Evolutionary conservation across 2,797 vertebrate species (phyloP).

Genomic region (Loris lydekkerianus): DNA sequence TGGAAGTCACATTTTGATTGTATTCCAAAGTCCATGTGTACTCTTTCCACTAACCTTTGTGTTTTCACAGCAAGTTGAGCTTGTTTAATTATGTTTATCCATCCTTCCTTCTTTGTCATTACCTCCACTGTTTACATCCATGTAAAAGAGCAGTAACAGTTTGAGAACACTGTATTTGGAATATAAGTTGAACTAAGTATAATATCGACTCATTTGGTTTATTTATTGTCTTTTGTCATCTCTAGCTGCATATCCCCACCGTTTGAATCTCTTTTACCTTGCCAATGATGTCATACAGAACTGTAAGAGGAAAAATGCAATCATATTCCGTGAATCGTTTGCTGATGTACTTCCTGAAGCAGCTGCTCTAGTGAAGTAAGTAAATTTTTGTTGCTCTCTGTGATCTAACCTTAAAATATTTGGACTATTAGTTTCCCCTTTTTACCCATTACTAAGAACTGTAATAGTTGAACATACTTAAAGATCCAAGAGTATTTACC

Average conservation of each 20-base stretch:
- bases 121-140: not conserved
- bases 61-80: constrained; percentile 14
- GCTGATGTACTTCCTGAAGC: constrained; percentile 96
- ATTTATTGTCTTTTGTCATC: constrained; percentile 61
- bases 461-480: not conserved
- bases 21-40: not conserved
- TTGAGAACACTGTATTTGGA: constrained; percentile 26
- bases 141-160: not conserved
- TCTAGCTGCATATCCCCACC: constrained; percentile 95
- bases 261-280: constrained; percentile 98
- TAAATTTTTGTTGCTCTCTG: constrained; percentile 68
- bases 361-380: constrained; percentile 95
- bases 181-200: constrained; percentile 40
- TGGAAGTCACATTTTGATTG: not conserved
- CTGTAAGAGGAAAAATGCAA: constrained; percentile 98
- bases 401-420: constrained; percentile 23
- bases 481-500: constrained; percentile 45
- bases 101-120: not conserved
- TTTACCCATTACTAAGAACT: not conserved
- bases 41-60: not conserved
- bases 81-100: not conserved
- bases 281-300: constrained; percentile 99
- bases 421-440: not conserved
- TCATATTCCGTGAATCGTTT: constrained; percentile 95
- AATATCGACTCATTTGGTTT: constrained; percentile 50